phyloP scores from a whole-genome alignment of 2,113 vertebrate genomes.

The Lichenostomus cassidix region DNA sequence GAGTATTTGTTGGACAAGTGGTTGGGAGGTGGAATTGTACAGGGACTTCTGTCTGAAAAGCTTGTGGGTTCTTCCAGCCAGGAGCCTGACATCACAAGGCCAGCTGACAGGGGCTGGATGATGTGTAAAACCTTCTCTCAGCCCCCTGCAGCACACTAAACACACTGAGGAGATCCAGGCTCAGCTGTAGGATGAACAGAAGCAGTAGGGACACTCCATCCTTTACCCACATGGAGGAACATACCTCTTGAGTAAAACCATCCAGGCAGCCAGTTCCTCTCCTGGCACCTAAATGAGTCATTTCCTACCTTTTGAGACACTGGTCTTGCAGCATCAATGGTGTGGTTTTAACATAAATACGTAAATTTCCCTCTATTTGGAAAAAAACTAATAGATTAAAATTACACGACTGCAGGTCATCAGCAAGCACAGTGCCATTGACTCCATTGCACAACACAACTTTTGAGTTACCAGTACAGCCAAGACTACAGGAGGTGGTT shows the following conservation, averaged over 20 bases:
- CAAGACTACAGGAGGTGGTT: not conserved
- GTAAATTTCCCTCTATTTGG: not conserved
- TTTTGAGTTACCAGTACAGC: not conserved
- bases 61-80: not conserved
- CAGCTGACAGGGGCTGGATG: not conserved
- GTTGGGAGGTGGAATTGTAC: not conserved
- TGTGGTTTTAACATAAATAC: not conserved
- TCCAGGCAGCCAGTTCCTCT: not conserved
- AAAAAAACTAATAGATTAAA: not conserved
- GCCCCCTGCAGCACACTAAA: not conserved
- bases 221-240: not conserved
- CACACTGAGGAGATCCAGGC: not conserved
- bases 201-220: not conserved
- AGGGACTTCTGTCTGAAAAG: not conserved
- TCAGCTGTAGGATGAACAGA: not conserved
- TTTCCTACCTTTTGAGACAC: not conserved
- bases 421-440: not conserved
- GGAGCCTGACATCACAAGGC: not conserved
- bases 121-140: not conserved
- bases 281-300: not conserved
- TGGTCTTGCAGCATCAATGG: not conserved
- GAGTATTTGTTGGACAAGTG: not conserved
- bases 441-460: not conserved
- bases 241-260: not conserved
- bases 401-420: rapidly evolving